Base-by-base conservation (phyloP, 1,140 invertebrate species). In the Aphidius gifuensis region DNA sequence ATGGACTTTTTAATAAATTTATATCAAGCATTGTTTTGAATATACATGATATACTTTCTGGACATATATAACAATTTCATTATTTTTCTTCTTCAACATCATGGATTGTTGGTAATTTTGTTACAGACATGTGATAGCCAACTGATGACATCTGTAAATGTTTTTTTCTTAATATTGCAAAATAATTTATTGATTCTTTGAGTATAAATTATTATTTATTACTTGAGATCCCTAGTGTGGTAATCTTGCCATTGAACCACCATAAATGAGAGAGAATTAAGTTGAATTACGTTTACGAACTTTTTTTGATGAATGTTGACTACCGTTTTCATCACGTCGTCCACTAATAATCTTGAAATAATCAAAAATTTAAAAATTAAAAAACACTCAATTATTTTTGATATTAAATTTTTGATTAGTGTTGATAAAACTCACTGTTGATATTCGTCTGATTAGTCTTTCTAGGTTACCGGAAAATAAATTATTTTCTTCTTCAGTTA, bases 11-110 rank as follows among this genome's bases (percentile, higher is more conserved):
- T 5, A 99, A 83, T 0, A 99, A 81, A 47, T 86, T 88, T 1
- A 93, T 83, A 74, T 97, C 94, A 69, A 97, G 84, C 90, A 96
- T 92, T 23, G 89, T 93, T 4, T 85, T 85, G 8, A 96, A 74
- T 2, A 90, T 89, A 70, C 90, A 83, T 50, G 85, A 83, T 0
- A 92, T 85, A 9, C 90, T 87, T 80, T 91, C 89, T 0, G 92
- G 90, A 66, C 90, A 93, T 2, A 92, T 68, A 58, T 83, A 85
- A 71, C 89, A 92, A 32, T 69, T 72, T 40, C 75, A 71, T 68
- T 83, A 85, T 61, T 85, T 81, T 63, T 87, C 88, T 74, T 93
- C 90, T 61, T 88, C 85, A 23, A 89, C 84, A 60, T 92, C 90
- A 61, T 86, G 85, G 62, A 88, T 86, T 5, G 90, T 90, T 9